phyloP scores from a whole-genome alignment of 1,140 invertebrate species.

The Chrysopa pallens region DNA sequence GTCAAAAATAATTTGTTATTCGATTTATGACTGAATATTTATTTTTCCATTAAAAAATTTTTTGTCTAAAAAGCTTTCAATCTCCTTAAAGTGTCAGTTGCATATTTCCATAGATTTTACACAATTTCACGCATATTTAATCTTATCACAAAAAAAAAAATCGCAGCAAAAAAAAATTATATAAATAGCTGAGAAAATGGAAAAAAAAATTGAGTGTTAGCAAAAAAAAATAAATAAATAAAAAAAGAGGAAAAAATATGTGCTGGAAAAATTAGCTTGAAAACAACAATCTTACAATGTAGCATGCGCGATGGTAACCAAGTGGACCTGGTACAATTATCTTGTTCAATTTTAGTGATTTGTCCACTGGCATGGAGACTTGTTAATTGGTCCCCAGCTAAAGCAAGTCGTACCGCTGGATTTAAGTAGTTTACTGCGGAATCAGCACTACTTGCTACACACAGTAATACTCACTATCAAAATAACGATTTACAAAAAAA shows the following conservation, averaged over 20 bases:
- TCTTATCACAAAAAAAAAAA: slow-evolving; percentile 2
- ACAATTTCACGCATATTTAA: neutral
- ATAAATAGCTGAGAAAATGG: too few relatives aligned
- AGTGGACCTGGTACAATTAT: slow-evolving; percentile 26
- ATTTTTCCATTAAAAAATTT: too few relatives aligned
- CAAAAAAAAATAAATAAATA: slow-evolving; percentile 3
- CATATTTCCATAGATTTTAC: neutral
- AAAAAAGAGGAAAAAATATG: slow-evolving; percentile 11
- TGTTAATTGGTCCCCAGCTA: slow-evolving; percentile 16
- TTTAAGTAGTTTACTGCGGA: slow-evolving; percentile 20
- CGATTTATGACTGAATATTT: too few relatives aligned
- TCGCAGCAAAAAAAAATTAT: too few relatives aligned
- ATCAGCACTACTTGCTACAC: slow-evolving; percentile 13
- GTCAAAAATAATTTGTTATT: too few relatives aligned
- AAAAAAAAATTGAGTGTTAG: too few relatives aligned
- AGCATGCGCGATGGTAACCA: slow-evolving; percentile 38
- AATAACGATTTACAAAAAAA: slow-evolving; percentile 5
- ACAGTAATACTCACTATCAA: neutral
- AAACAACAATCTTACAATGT: slow-evolving; percentile 39
- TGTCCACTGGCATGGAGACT: too few relatives aligned
- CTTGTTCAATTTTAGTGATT: slow-evolving; percentile 18
- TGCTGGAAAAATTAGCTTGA: slow-evolving; percentile 25
- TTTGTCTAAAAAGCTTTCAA: too few relatives aligned
- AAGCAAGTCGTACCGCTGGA: slow-evolving; percentile 20
- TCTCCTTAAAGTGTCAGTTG: too few relatives aligned